Percentiles rank a stretch among this genome's conserved stretches.
Evolutionary conservation across 1,140 invertebrate species (phyloP).

Genomic region (Hestina assimilis): DNA sequence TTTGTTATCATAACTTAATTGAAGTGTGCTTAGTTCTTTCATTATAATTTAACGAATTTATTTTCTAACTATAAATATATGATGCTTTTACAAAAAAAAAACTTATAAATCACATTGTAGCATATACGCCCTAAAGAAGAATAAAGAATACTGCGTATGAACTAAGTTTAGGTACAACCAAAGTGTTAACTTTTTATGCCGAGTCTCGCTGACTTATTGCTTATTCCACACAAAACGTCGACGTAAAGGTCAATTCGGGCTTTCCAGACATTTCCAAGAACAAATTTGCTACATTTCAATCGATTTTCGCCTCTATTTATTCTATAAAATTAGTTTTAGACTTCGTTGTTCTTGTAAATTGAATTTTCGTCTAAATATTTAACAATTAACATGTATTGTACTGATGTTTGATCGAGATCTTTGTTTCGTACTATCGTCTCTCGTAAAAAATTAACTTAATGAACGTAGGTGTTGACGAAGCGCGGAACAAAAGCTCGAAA

Average conservation of each 20-base stretch:
- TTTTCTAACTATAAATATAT: no score
- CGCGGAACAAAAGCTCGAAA: slow-evolving; percentile 41
- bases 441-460: slow-evolving; percentile 1
- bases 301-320: slow-evolving; percentile 19
- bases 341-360: background rate
- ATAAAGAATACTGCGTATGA: background rate
- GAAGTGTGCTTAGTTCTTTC: no score
- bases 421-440: background rate
- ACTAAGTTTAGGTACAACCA: background rate
- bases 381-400: background rate
- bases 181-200: slow-evolving; percentile 21
- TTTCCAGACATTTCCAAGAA: slow-evolving; percentile 24
- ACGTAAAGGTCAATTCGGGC: slow-evolving; percentile 28
- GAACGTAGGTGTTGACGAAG: slow-evolving; percentile 25
- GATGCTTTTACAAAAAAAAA: no score
- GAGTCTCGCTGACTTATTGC: slow-evolving; percentile 25
- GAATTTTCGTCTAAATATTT: background rate
- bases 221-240: slow-evolving; percentile 30
- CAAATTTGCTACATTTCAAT: slow-evolving; percentile 9
- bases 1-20: no score
- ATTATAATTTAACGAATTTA: no score
- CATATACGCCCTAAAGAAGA: background rate
- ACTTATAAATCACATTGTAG: background rate
- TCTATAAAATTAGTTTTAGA: background rate
- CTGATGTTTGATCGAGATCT: no score